phyloP scores from a whole-genome alignment of 2,888 invertebrate genomes.

The Acheta domesticus region DNA sequence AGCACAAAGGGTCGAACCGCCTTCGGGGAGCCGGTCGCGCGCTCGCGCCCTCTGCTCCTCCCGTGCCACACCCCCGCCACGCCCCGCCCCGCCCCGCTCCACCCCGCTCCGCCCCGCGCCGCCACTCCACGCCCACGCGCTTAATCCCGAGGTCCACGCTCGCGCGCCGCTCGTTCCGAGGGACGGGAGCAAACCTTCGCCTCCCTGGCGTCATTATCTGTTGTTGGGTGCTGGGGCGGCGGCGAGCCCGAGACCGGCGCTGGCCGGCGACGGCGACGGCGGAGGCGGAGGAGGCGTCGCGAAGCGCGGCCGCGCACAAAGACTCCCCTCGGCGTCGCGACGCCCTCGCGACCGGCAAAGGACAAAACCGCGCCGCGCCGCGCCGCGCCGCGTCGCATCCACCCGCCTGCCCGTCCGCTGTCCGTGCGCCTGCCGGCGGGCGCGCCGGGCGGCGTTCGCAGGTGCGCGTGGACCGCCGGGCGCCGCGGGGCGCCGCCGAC shows the following conservation, averaged over 20 bases:
- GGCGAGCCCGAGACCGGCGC: background rate
- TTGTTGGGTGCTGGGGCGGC: background rate
- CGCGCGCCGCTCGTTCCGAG: background rate
- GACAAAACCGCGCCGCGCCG: background rate
- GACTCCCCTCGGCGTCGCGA: background rate
- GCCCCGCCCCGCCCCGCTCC: background rate
- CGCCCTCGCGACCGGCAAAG: background rate
- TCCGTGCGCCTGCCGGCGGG: background rate
- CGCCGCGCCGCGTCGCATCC: background rate
- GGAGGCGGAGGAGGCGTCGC: background rate
- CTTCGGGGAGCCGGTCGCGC: background rate
- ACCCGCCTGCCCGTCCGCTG: background rate
- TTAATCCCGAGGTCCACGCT: background rate
- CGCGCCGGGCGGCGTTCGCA: background rate
- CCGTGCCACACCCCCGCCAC: too few relatives aligned
- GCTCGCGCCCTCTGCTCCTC: background rate
- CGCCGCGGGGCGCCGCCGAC: background rate
- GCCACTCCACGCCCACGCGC: background rate
- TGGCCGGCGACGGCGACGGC: background rate
- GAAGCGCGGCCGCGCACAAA: background rate
- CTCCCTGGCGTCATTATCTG: background rate
- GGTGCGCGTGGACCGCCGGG: background rate
- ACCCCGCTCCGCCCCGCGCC: background rate
- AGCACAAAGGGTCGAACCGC: background rate
- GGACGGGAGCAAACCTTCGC: background rate